Base-by-base conservation (phyloP, 92 coral and sea anemone species). In the Actinernus sp. region DNA sequence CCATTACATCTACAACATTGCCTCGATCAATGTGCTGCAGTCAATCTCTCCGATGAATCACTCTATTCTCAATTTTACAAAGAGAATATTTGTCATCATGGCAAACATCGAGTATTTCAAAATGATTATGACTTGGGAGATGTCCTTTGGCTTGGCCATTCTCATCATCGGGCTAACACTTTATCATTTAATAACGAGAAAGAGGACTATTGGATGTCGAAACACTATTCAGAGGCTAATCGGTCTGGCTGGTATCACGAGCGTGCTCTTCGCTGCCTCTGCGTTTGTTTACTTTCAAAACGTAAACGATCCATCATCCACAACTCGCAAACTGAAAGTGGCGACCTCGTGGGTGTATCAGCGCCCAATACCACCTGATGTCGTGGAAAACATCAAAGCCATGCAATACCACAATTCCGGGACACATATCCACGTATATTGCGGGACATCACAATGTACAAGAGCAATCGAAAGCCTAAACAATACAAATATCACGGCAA, bases 311-410 rank as follows among this genome's bases (percentile, higher is more conserved):
- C n/a, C n/a, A n/a, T n/a, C n/a, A n/a, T n/a, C n/a, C n/a, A n/a
- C n/a, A n/a, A 4, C 22, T 9, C 53, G 11, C 7, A 22, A 50
- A 3, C 34, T 17, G 4, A 0, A 2, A 0, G 22, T 65, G 26
- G 31, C 23, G n/a, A 38, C 83, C 21, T 65, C 52, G 46, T 76
- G 83, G 83, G 41, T 56, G 2, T 76, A 76, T 26, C 32, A 55
- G 4, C 23, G 64, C 14, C 67, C 83, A 27, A 25, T 45, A 5
- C 63, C 55, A 36, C n/a, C 32, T 7, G 53, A 43, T 1, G 49
- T 76, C 18, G n/a, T 55, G 31, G 55, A 31, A 0, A 56, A 55
- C 56, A 19, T 76, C 45, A 3, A 28, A 4, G 26, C 43, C 3
- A 24, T 56, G 32, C 14, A 21, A 3, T 33, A 20, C 3, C 31